A percentile compares a stretch with the other conserved stretches of the same genome.
phyloP scores from a whole-genome alignment of 2,888 invertebrate genomes.

The Melieria crassipennis region DNA sequence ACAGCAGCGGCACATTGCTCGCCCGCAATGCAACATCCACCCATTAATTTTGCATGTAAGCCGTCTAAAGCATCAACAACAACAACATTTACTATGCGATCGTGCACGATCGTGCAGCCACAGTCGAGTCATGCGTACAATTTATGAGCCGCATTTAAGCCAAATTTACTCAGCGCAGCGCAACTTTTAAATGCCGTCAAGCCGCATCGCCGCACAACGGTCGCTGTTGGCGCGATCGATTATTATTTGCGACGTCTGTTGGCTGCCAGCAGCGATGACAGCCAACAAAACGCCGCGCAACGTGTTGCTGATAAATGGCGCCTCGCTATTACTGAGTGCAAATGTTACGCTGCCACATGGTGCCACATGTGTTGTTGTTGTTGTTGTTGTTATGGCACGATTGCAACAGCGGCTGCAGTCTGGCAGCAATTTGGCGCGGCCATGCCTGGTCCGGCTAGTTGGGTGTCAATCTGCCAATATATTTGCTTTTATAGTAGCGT shows the following conservation, averaged over 20 bases:
- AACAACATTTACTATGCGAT: not conserved
- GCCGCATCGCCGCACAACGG: not conserved
- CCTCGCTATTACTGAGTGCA: not conserved
- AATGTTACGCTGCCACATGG: too few species aligned
- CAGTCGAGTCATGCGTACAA: not conserved
- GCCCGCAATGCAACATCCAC: conserved; percentile 9
- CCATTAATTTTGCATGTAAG: conserved; percentile 1
- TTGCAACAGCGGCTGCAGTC: conserved; percentile 11
- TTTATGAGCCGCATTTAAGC: conserved; percentile 13
- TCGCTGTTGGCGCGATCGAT: conserved; percentile 7
- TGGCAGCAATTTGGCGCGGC: not conserved
- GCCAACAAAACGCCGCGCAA: conserved; percentile 27
- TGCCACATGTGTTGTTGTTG: too few species aligned
- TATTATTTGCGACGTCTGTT: conserved; percentile 22
- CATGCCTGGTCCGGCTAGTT: not conserved
- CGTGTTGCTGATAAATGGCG: conserved; percentile 25
- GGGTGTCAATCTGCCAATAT: conserved; percentile 29
- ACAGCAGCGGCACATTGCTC: not conserved
- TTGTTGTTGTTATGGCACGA: too few species aligned
- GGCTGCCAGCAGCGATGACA: conserved; percentile 30
- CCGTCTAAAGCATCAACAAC: not conserved
- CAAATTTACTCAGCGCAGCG: not conserved
- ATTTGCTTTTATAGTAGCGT: conserved; percentile 31
- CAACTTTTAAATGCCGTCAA: not conserved
- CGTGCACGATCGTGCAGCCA: too few species aligned